Base-by-base conservation (phyloP, 2,888 invertebrate genomes). In the Nomada ferruginata region DNA sequence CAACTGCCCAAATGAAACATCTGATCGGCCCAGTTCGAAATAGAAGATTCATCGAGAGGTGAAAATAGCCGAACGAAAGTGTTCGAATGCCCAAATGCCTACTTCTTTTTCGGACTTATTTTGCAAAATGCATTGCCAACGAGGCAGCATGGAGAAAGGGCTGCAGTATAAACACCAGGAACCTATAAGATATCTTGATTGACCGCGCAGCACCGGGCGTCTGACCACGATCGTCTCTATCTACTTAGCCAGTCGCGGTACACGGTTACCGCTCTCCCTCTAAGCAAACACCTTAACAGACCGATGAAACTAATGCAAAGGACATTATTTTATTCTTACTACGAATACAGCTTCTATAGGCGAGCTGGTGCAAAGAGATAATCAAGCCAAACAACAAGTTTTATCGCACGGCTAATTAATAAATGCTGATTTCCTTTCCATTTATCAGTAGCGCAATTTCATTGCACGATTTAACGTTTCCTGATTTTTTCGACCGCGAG, bases 11-110 rank as follows among this genome's bases (percentile, higher is more conserved):
- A 72, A 72, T 44, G 66, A 80, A 79, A 80, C 80, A 79, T 80
- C 66, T 72, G 80, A 80, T 80, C 81, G 80, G 72, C 66, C 72
- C 72, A 66, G 72, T 80, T 80, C 73, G 80, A 80, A 80, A 80
- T 80, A 80, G 80, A 79, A 64, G 69, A 79, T 68, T 66, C 23
- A n/a, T 47, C 26, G 61, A 3, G 26, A 57, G 55, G 80, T 80
- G 80, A 66, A 80, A 72, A 79, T 79, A 80, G 73, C 72, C 61
- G 20, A 79, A 70, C 36, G 52, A 79, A 79, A 79, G 63, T 68
- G 42, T 79, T 79, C 57, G 42, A 72, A 63, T 72, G 53, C 66
- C 13, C 50, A 26, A 55, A 79, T 79, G 23, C 20, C n/a, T 23
- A 23, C 23, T 18, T 20, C 20, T 10, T 2, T 47, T 55, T 9